Conservation (phyloP, 2,113 vertebrate genomes). For the Myotis lucifugus region DNA sequence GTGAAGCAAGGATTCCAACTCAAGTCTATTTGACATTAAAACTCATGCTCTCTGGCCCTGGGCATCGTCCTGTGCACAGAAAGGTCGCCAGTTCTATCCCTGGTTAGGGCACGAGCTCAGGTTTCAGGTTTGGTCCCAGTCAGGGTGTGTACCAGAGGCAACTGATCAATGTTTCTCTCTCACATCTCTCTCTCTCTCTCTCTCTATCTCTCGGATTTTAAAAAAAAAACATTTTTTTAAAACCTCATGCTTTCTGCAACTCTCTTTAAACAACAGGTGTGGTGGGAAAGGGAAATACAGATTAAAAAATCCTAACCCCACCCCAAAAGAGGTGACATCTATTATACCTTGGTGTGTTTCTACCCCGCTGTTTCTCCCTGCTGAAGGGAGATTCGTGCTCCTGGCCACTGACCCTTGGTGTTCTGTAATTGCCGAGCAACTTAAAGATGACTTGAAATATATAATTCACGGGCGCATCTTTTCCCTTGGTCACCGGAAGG, state of each 20-base stretch:
- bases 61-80: no score
- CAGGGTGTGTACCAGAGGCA: no score
- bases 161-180: no score
- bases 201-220: no score
- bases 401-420: constrained; percentile 65
- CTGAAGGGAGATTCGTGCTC: not conserved
- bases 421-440: constrained; percentile 79
- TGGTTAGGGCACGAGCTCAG: no score
- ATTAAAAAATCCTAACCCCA: not conserved
- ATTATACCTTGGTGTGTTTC: not conserved
- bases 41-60: not conserved
- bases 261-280: not conserved
- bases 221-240: no score
- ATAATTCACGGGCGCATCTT: constrained; percentile 73
- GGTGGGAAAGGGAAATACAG: not conserved
- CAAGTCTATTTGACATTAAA: not conserved
- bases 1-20: not conserved
- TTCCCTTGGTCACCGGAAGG: constrained; percentile 13
- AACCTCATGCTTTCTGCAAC: not conserved
- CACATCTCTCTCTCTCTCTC: no score
- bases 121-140: no score
- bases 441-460: constrained; percentile 77
- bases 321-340: not conserved
- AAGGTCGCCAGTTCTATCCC: not conserved
- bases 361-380: not conserved